Evolutionary conservation across 2,113 vertebrate species (phyloP).

Genomic region (Montifringilla adamsi): DNA sequence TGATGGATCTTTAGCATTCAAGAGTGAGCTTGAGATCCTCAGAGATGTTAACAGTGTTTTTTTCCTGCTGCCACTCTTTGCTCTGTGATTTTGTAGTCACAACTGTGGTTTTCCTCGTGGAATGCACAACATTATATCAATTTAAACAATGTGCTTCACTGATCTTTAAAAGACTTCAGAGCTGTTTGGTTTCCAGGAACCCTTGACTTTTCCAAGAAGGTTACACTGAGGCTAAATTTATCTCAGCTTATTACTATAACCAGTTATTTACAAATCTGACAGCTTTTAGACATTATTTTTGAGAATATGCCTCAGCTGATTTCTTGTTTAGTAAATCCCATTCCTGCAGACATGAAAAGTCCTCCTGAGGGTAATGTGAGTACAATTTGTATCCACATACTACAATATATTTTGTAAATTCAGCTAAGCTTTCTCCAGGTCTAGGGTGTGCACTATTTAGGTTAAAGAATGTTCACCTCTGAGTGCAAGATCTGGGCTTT

Average conservation of each 20-base stretch:
- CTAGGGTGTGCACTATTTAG: background rate
- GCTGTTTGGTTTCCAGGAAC: background rate
- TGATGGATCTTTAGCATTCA: background rate
- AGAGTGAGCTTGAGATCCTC: background rate
- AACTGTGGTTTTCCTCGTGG: background rate
- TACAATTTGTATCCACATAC: background rate
- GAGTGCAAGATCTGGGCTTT: background rate
- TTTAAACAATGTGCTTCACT: background rate
- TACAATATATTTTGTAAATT: constrained; percentile 5
- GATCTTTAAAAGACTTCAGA: background rate
- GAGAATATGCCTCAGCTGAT: background rate
- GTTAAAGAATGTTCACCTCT: background rate
- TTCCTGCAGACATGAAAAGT: background rate
- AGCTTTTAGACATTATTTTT: background rate
- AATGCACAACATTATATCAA: background rate
- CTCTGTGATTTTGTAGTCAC: background rate
- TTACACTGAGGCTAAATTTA: background rate
- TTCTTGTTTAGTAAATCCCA: background rate
- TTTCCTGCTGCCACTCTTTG: background rate
- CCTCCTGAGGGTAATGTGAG: background rate
- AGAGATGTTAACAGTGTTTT: background rate
- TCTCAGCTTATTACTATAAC: background rate
- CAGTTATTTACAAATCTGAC: constrained; percentile 18
- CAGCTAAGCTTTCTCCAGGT: background rate
- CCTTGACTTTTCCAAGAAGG: background rate